These are phyloP conservation scores for Myocastor coypus DNA, from an alignment of 2,113 vertebrate species.

Conservation along the genomic window DNA sequence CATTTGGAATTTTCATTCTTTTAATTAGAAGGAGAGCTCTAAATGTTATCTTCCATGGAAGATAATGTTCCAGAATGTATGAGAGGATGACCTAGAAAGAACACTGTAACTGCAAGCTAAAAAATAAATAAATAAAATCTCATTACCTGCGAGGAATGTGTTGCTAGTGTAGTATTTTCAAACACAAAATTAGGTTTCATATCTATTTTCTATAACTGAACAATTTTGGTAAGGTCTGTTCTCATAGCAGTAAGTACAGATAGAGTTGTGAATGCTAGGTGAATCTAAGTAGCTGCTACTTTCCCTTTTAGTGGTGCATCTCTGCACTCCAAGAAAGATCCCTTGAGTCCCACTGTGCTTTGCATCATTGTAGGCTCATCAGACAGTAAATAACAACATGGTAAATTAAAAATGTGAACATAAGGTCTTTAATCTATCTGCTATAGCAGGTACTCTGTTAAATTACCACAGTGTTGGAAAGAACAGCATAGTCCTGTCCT, in stretches of 20 bases:
- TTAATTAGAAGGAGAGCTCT: background rate
- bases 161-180: constrained; percentile 50
- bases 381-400: background rate
- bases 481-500: background rate
- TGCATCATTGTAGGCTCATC: background rate
- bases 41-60: background rate
- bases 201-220: constrained; percentile 53
- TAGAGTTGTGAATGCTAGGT: background rate
- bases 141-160: constrained; percentile 39
- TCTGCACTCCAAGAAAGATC: background rate
- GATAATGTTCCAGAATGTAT: constrained; percentile 19
- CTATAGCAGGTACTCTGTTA: background rate
- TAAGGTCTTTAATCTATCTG: background rate
- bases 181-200: constrained; percentile 36
- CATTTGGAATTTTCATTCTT: background rate
- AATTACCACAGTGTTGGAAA: background rate
- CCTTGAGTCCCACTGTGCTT: background rate
- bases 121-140: constrained; percentile 62
- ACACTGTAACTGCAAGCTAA: constrained; percentile 3
- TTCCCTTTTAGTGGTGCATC: background rate
- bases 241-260: constrained; percentile 55
- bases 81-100: constrained; percentile 52
- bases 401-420: background rate
- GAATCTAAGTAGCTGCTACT: constrained; percentile 33
- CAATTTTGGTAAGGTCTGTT: constrained; percentile 30